Base-by-base conservation (phyloP, 2,888 invertebrate species). In the Ornithoptera alexandrae region DNA sequence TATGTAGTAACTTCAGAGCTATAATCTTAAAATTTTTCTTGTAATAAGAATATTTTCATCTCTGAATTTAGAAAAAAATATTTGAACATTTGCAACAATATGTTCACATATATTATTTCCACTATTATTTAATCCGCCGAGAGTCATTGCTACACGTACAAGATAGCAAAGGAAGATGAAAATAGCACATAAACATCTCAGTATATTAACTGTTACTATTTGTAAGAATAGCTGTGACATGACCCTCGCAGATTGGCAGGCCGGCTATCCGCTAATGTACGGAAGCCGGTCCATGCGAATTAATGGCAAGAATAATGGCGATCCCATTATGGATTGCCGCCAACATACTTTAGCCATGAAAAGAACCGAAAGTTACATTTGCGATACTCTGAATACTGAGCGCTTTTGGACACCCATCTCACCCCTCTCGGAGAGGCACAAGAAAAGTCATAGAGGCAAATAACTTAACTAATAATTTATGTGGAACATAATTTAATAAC, bases 261-360 rank as follows among this genome's bases (percentile, higher is more conserved):
- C 79, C 81, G 84, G 83, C 83, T 86, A 85, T 80, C 87, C 90
- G 86, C 91, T 92, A 92, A 92, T 92, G 92, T 91, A 92, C 90
- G 91, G 91, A 91, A 92, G 91, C 87, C 84, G 87, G 85, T 89
- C 89, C 86, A 90, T 85, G 87, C 88, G 92, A 91, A 92, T 92
- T 92, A 92, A 92, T 92, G 91, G 92, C 88, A 92, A 91, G 92
- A 92, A 92, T 92, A 93, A 93, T 92, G 92, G 92, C 90, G 88
- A 92, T 90, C 89, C 93, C 93, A 93, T 93, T 93, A 93, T 93
- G 93, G 93, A 93, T 93, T 92, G 93, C 92, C 92, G 93, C 93
- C 93, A 93, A 92, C 92, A 92, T 92, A 92, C 92, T 92, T 92
- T 92, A 92, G 90, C 86, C 88, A 92, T 92, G 92, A 92, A 92